Base-by-base conservation (phyloP, 2,888 invertebrate species). In the Tipula unca region DNA sequence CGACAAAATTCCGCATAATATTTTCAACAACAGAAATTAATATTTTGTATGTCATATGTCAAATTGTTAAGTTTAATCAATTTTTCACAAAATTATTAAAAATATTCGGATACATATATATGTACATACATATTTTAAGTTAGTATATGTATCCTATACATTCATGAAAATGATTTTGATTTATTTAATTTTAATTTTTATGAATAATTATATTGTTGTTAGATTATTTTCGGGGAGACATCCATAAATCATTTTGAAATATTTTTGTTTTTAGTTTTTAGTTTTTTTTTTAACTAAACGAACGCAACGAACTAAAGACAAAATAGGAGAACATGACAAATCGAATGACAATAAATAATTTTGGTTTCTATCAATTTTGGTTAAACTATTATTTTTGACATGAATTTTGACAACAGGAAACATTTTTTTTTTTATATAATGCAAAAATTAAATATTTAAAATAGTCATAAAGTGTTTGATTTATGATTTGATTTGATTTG, bases 141-240 rank as follows among this genome's bases (percentile, higher is more conserved):
- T 17, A 8, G 17, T 17, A 17, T 17, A 17, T 1, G 39, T 39
- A 2, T n/a, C 48, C n/a, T 10, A 69, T 69, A 25, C 69, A 69
- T 69, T 1, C 20, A 69, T 69, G 48, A n/a, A 48, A 48, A 48
- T 48, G 69, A 69, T 69, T 69, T 20, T 69, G 69, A 69, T 69
- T 69, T 69, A 69, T 69, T 69, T 8, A 69, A 69, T 69, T 69
- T 69, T 25, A 69, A 69, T 69, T 69, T 69, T 69, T 69, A 69
- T 69, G 69, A 69, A 69, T 69, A 69, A 69, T 69, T 69, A 69
- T 69, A 25, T 69, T 69, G 69, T 69, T 69, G 69, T 69, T 69
- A 25, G 69, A 69, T 69, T 25, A 69, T 25, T 69, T 69, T 69
- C 69, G 69, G 69, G 25, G 69, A 69, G 69, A 69, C 69, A 13